These are phyloP conservation scores for Junonia oenone DNA, from an alignment of 2,888 invertebrate genomes.

Conservation along the genomic window DNA sequence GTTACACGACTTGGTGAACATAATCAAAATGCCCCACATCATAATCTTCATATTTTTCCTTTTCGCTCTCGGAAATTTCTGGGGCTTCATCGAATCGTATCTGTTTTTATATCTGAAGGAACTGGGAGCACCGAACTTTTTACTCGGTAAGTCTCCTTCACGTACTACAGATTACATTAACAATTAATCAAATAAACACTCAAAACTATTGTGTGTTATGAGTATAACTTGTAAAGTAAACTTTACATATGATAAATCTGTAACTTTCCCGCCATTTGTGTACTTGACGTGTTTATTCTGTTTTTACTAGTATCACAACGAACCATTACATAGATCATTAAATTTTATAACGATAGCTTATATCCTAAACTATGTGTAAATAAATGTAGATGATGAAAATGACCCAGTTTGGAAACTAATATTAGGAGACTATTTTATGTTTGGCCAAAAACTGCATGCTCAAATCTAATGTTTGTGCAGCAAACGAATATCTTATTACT, in stretches of 20 bases:
- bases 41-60: slow-evolving; percentile 89
- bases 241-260: background rate
- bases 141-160: slow-evolving; percentile 81
- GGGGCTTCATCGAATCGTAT: slow-evolving; percentile 94
- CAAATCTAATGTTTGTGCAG: no score
- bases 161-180: background rate
- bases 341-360: no score
- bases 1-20: slow-evolving; percentile 85
- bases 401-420: no score
- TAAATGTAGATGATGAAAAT: no score
- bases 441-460: no score
- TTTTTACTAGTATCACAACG: background rate
- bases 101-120: slow-evolving; percentile 92
- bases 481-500: no score
- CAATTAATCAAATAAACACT: background rate
- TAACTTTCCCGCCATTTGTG: background rate
- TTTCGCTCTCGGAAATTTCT: slow-evolving; percentile 90
- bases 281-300: background rate
- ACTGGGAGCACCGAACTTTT: slow-evolving; percentile 89
- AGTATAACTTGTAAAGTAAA: slow-evolving; percentile 8
- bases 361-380: no score
- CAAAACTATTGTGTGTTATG: background rate
- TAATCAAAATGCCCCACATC: slow-evolving; percentile 88
- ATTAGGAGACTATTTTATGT: no score
- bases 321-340: no score